Conservation (phyloP, 2,888 invertebrate genomes). For the Meta bourneti region DNA sequence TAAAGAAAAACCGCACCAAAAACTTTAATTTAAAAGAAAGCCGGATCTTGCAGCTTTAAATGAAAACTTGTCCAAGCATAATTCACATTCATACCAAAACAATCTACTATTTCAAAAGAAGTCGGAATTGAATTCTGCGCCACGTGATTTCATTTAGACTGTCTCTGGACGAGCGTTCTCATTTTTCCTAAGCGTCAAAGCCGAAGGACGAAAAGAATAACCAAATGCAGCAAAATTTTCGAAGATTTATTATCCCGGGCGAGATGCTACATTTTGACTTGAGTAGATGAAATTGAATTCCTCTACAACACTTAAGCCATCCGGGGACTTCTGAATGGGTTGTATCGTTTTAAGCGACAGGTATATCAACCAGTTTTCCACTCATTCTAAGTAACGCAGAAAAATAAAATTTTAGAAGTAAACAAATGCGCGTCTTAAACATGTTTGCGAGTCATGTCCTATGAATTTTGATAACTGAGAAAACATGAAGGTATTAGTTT, state of each 20-base stretch:
- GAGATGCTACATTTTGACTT: background rate
- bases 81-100: constrained; percentile 58
- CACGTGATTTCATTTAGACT: constrained; percentile 37
- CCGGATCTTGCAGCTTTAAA: constrained; percentile 51
- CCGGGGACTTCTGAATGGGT: background rate
- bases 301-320: background rate
- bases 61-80: constrained; percentile 61
- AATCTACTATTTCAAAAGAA: constrained; percentile 33
- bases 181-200: constrained; percentile 23
- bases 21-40: constrained; percentile 63
- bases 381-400: background rate
- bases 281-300: constrained; percentile 30
- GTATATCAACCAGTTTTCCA: background rate
- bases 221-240: background rate
- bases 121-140: constrained; percentile 35
- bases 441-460: background rate
- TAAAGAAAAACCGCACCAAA: constrained; percentile 31
- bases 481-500: too few relatives aligned
- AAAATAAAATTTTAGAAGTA: background rate
- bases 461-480: too few relatives aligned
- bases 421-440: background rate
- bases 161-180: constrained; percentile 26
- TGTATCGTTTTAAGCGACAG: background rate
- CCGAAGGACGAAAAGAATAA: background rate
- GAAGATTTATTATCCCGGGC: constrained; percentile 16